A percentile compares a stretch with the other conserved stretches of the same genome.
phyloP scores from a whole-genome alignment of 2,113 vertebrate genomes.

The Sula dactylatra region DNA sequence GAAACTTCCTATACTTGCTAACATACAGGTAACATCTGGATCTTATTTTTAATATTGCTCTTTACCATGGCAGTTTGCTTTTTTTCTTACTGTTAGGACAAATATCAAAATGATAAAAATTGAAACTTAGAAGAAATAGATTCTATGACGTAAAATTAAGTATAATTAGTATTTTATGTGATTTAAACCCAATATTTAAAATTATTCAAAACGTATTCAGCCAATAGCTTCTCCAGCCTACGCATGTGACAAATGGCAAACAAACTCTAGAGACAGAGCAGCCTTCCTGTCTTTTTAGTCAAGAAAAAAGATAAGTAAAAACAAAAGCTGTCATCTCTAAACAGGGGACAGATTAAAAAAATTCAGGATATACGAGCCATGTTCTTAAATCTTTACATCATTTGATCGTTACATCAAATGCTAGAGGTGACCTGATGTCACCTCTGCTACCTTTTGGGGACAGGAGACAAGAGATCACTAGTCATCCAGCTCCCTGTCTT shows the following conservation, averaged over 20 bases:
- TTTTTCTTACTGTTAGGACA: neutral
- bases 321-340: neutral
- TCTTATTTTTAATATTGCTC: neutral
- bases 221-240: neutral
- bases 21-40: neutral
- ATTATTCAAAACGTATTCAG: neutral
- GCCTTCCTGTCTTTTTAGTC: neutral
- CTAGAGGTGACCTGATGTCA: neutral
- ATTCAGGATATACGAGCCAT: neutral
- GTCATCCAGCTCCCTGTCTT: neutral
- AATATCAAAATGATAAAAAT: neutral
- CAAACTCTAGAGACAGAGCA: neutral
- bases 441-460: neutral
- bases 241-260: neutral
- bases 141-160: neutral
- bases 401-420: neutral
- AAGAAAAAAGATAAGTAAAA: neutral
- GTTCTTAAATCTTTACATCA: neutral
- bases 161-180: neutral
- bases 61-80: neutral
- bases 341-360: neutral
- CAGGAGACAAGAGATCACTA: neutral
- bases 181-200: rapidly evolving
- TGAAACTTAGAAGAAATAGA: neutral
- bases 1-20: neutral